Evolutionary conservation across 2,113 vertebrate species (phyloP), one percentile per base, ranked within the genome.

Genomic region (Gallinago undulata): DNA sequence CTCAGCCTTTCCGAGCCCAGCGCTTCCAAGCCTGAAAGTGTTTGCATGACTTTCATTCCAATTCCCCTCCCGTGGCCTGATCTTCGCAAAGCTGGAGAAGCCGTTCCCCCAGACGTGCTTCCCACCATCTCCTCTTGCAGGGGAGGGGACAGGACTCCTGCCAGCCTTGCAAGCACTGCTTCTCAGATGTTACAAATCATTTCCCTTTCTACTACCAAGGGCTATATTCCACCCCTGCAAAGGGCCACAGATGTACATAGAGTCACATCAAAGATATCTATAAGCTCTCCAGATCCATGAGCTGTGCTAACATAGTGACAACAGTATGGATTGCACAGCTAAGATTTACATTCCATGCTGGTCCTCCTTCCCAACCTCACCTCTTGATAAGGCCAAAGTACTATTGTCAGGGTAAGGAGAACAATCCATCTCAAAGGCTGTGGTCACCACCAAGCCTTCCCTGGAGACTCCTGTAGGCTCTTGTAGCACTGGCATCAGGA

Each of bases 31-130:
- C 45, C 41, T 90, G 68, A 57, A 82, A 93, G 43, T 47, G 48
- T 84, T 55, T 75, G 82, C 13, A 47, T 0, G 21, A 80, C 68
- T 92, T 96, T 64, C 79, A 95, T 33, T 93, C 51, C 53, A 10
- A 23, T 90, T 93, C 86, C 64, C 39, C 64, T 74, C 43, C 39
- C 6, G 60, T 10, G 2, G 43, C 8, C 37, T 70, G 79, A 77
- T 78, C 66, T 67, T 56, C 2, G 7, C 0, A 13, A 67, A 86
- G 72, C 59, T 31, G 6, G 22, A 55, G 55, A 62, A 90, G 41
- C 55, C 0, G 0, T 2, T n/a, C 28, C 28, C 14, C 10, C 0
- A 50, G 59, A 23, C 0, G 0, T 0, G 2, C 35, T 59, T 60
- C 33, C 60, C 50, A 35, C 7, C 12, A 18, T 41, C 62, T 73